A percentile compares a stretch with the other conserved stretches of the same genome.
Evolutionary conservation across 2,797 vertebrate genomes (phyloP).

Genomic region (Chromobotia macracanthus): DNA sequence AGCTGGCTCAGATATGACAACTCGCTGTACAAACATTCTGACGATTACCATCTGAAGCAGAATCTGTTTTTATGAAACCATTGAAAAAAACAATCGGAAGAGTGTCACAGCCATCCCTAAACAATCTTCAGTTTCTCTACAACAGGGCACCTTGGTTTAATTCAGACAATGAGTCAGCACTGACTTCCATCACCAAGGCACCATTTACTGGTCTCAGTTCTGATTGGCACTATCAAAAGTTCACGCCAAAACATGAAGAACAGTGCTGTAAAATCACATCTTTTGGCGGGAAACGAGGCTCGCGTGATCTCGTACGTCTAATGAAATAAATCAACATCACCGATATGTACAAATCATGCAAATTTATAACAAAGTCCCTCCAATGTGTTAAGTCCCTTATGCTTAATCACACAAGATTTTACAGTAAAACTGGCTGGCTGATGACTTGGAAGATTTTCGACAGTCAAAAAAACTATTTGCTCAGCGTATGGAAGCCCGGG

Average conservation of each 20-base stretch:
- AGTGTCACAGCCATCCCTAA: not conserved
- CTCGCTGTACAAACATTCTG: slow-evolving; percentile 16
- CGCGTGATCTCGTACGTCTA: not conserved
- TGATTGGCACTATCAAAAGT: slow-evolving; percentile 43
- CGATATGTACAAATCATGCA: slow-evolving; percentile 29
- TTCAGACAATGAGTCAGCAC: slow-evolving; percentile 61
- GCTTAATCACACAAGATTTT: not conserved
- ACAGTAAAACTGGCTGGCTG: not conserved
- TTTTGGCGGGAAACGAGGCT: slow-evolving; percentile 1
- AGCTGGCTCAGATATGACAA: slow-evolving; percentile 21
- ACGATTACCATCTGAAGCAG: not conserved
- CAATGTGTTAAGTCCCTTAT: not conserved
- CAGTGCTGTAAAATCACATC: not conserved
- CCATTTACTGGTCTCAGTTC: slow-evolving; percentile 60
- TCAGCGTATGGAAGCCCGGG: slow-evolving; percentile 82
- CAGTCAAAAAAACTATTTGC: slow-evolving; percentile 62
- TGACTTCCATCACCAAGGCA: slow-evolving; percentile 71
- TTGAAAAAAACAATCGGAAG: not conserved
- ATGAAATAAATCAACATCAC: slow-evolving; percentile 13
- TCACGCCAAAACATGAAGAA: slow-evolving; percentile 27
- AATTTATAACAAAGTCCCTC: slow-evolving; percentile 21
- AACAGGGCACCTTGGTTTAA: slow-evolving; percentile 38
- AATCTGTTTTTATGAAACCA: not conserved
- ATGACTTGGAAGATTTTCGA: not conserved
- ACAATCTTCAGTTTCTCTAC: slow-evolving; percentile 25